phyloP scores from a whole-genome alignment of 1,140 invertebrate genomes.

The Adelges cooleyi region DNA sequence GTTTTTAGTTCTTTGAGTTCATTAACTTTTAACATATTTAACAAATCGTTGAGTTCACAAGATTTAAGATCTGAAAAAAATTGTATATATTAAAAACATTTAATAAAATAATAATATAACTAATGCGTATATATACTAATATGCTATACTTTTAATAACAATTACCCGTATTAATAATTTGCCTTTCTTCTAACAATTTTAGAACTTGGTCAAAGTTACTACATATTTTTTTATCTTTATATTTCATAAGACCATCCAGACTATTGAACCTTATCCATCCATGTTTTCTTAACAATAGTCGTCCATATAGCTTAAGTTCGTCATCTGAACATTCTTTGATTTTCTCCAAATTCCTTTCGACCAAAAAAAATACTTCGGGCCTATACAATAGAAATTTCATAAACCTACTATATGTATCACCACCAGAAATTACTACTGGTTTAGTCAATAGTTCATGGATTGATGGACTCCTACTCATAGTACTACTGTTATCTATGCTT shows the following conservation, averaged over 20 bases:
- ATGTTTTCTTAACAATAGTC: conserved; percentile 17
- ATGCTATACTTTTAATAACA: too few relatives aligned
- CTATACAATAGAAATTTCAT: not conserved
- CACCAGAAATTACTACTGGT: not conserved
- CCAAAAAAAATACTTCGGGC: not conserved
- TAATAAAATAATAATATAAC: not conserved
- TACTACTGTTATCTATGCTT: not conserved
- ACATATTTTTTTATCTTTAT: conserved; percentile 2
- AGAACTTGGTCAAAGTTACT: not conserved
- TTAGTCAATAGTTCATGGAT: not conserved
- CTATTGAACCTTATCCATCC: conserved; percentile 2
- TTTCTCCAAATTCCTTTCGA: not conserved
- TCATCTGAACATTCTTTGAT: not conserved
- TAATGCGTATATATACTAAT: too few relatives aligned
- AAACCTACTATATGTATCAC: conserved; percentile 21
- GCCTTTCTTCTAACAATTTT: not conserved
- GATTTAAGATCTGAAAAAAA: conserved; percentile 4
- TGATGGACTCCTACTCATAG: not conserved
- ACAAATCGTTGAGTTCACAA: conserved; percentile 1
- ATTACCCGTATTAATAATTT: conserved; percentile 14
- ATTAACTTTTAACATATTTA: not conserved
- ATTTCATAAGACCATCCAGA: not conserved
- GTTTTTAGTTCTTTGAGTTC: conserved; percentile 14
- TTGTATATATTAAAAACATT: not conserved
- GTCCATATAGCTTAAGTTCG: conserved; percentile 9